Evolutionary conservation across 2,113 vertebrate species (phyloP).

Genomic region (Amblyopsis rosae): DNA sequence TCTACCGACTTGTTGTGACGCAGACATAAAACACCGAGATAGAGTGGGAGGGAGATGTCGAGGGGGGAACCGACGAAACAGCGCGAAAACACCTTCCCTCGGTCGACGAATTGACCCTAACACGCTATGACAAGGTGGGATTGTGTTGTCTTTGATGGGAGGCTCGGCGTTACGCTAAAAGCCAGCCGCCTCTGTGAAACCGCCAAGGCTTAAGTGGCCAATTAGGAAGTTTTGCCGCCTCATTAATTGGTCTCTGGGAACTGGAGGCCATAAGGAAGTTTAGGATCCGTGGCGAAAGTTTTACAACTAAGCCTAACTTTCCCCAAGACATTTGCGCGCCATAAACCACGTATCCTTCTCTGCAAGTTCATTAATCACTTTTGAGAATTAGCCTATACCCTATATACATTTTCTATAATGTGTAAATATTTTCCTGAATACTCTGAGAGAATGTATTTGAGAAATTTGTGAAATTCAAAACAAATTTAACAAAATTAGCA

Average conservation of each 20-base stretch:
- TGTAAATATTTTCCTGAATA: neutral
- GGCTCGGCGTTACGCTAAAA: conserved; percentile 7
- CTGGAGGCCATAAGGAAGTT: conserved; percentile 35
- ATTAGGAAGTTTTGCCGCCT: conserved; percentile 71
- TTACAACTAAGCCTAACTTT: conserved; percentile 15
- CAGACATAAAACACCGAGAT: conserved; percentile 83
- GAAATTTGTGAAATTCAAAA: neutral
- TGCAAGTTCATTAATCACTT: neutral
- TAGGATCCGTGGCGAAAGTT: conserved; percentile 49
- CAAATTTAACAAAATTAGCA: no score
- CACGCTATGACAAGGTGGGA: conserved; percentile 48
- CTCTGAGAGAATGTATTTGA: neutral
- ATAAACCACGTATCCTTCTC: neutral
- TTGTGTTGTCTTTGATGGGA: conserved; percentile 36
- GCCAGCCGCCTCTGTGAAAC: conserved; percentile 20
- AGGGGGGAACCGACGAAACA: conserved; percentile 22
- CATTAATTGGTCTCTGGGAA: conserved; percentile 58
- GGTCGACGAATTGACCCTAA: conserved; percentile 68
- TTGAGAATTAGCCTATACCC: neutral
- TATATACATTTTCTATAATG: neutral
- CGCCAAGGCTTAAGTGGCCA: conserved; percentile 56
- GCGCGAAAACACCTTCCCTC: conserved; percentile 56
- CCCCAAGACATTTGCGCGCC: neutral
- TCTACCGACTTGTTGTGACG: conserved; percentile 83
- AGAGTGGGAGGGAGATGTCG: conserved; percentile 57